Evolutionary conservation across 35 echinoderm and acorn worm species (phyloP), one percentile per base, ranked within the genome.

Genomic region (Eucidaris tribuloides): DNA sequence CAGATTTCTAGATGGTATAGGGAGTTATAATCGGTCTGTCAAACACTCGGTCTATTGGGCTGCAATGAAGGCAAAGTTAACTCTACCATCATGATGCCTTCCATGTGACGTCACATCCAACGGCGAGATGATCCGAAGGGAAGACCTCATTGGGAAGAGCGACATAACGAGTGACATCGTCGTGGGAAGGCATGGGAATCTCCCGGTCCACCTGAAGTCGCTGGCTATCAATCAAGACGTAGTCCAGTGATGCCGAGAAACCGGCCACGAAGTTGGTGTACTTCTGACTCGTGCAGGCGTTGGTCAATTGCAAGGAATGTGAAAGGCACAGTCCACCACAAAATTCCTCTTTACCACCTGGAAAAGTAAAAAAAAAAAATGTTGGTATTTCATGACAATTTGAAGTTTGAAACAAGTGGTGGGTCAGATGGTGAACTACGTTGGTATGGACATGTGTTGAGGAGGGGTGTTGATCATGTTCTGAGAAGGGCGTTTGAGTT

Each of bases 21-120:
- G n/a, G n/a, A n/a, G n/a, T n/a, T n/a, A n/a, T n/a, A n/a, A n/a
- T n/a, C n/a, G n/a, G n/a, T n/a, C n/a, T n/a, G n/a, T n/a, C n/a
- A n/a, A n/a, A n/a, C n/a, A n/a, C n/a, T n/a, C n/a, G n/a, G n/a
- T n/a, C n/a, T n/a, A n/a, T n/a, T n/a, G n/a, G n/a, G n/a, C n/a
- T n/a, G n/a, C n/a, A n/a, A n/a, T n/a, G n/a, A n/a, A n/a, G n/a
- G n/a, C n/a, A n/a, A n/a, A n/a, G n/a, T n/a, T n/a, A n/a, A n/a
- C n/a, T n/a, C n/a, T n/a, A n/a, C n/a, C n/a, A n/a, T n/a, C n/a
- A n/a, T n/a, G n/a, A n/a, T n/a, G n/a, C n/a, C 40, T 77, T 84
- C 94, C 94, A 97, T 56, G 68, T 78, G 7, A 99, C 50, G 30
- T 99, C 96, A 86, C 90, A 90, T 25, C 93, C 87, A 41, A 99